Conservation (phyloP, 64 coral and sea anemone species). For the Cladopsammia gracilis region DNA sequence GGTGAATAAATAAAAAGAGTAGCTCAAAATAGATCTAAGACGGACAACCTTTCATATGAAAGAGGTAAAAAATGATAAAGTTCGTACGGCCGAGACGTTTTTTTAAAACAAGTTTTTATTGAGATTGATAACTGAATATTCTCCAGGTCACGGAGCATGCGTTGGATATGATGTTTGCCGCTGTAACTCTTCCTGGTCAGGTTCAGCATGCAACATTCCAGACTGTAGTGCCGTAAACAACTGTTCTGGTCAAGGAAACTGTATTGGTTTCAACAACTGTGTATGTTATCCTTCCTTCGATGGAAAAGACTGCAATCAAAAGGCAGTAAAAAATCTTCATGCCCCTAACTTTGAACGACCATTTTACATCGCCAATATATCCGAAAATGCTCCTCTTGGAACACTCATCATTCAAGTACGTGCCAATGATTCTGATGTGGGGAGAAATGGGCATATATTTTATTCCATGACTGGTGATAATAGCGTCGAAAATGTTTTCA, state of each 20-base stretch:
- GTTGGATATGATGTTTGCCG: conserved; percentile 26
- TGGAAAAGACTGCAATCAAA: conserved; percentile 36
- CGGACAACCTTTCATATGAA: too few relatives aligned
- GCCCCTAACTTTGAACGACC: background rate
- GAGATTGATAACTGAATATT: conserved; percentile 6
- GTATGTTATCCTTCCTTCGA: conserved; percentile 26
- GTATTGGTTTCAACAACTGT: conserved; percentile 18
- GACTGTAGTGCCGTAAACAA: conserved; percentile 47
- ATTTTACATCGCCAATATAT: conserved; percentile 1
- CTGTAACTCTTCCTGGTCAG: conserved; percentile 34
- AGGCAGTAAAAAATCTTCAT: conserved; percentile 9
- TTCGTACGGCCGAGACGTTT: too few relatives aligned
- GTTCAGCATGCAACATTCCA: conserved; percentile 37
- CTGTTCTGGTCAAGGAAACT: conserved; percentile 50
- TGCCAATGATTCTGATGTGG: conserved; percentile 46
- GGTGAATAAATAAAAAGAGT: too few relatives aligned
- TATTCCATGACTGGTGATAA: conserved; percentile 21
- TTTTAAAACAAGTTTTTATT: background rate
- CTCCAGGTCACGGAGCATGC: conserved; percentile 39
- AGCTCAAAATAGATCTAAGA: too few relatives aligned
- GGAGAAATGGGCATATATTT: conserved; percentile 46
- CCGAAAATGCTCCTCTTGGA: conserved; percentile 19
- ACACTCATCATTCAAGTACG: background rate
- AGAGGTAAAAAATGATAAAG: too few relatives aligned
- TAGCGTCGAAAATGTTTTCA: background rate